Conservation (phyloP, 1,140 invertebrate genomes). For the Heliconius eleuchia region DNA sequence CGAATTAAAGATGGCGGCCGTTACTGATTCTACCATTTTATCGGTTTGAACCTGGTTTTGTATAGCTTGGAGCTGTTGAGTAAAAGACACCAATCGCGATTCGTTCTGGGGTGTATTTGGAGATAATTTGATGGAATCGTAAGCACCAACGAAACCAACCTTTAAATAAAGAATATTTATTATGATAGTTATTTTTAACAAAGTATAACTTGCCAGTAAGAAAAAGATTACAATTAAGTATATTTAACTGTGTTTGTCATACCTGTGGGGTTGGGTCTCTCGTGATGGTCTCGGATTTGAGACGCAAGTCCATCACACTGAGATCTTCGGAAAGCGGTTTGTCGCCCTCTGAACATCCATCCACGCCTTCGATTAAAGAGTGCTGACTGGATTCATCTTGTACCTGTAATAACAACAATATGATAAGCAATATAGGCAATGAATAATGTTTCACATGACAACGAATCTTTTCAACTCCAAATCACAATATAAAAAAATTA, state of each 20-base stretch:
- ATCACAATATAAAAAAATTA: no score
- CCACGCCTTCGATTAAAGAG: slow-evolving; percentile 56
- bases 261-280: slow-evolving; percentile 56
- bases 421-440: not conserved
- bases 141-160: slow-evolving; percentile 78
- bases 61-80: slow-evolving; percentile 74
- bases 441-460: no score
- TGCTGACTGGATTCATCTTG: slow-evolving; percentile 86
- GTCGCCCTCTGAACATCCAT: slow-evolving; percentile 59
- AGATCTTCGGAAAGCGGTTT: slow-evolving; percentile 53
- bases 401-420: slow-evolving; percentile 42
- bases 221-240: not conserved
- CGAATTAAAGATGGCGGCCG: slow-evolving; percentile 79
- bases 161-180: slow-evolving; percentile 50
- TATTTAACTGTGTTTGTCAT: not conserved
- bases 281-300: slow-evolving; percentile 78
- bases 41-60: slow-evolving; percentile 78
- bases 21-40: slow-evolving; percentile 79
- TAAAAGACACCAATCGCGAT: slow-evolving; percentile 64
- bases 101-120: slow-evolving; percentile 59
- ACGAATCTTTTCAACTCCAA: no score
- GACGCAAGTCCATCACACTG: slow-evolving; percentile 79
- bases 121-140: slow-evolving; percentile 69
- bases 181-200: not conserved
- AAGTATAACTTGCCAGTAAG: not conserved